Conservation (phyloP, 2,797 vertebrate species). For the Oryzias sinensis region DNA sequence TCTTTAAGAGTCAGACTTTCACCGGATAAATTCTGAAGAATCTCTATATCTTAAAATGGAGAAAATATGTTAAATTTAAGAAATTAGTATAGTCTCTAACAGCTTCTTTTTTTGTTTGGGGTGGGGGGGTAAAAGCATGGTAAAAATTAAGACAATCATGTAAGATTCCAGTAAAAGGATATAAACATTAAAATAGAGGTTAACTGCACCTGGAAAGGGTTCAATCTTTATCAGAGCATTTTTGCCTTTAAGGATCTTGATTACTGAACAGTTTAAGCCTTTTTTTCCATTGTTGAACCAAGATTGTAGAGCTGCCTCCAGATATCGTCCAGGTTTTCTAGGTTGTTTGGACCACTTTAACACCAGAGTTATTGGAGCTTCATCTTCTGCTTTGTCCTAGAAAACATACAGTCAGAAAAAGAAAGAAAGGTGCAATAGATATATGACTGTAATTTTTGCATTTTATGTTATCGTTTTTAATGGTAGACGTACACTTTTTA, state of each 20-base stretch:
- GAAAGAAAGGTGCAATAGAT: background rate
- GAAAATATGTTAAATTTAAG: background rate
- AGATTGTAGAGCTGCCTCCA: constrained; percentile 36
- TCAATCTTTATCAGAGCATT: background rate
- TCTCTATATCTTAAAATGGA: background rate
- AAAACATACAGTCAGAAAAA: constrained; percentile 1
- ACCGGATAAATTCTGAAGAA: background rate
- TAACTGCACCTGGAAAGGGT: constrained; percentile 44
- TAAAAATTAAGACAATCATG: background rate
- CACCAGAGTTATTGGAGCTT: background rate
- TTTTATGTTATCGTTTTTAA: no score
- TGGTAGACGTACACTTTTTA: no score
- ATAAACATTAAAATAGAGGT: background rate
- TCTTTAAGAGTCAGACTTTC: rapidly evolving
- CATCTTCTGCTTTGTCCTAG: constrained; percentile 3
- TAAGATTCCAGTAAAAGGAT: rapidly evolving
- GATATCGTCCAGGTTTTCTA: rapidly evolving
- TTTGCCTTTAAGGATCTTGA: rapidly evolving
- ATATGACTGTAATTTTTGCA: no score
- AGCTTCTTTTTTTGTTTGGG: no score
- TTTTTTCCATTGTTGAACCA: background rate
- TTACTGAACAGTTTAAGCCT: rapidly evolving
- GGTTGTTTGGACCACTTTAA: constrained; percentile 5
- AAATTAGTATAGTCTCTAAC: no score
- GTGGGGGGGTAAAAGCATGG: background rate